A percentile compares a stretch with the other conserved stretches of the same genome.
These are phyloP conservation scores for Bombyx mori DNA, from an alignment of 1,140 invertebrate genomes.

Conservation along the genomic window DNA sequence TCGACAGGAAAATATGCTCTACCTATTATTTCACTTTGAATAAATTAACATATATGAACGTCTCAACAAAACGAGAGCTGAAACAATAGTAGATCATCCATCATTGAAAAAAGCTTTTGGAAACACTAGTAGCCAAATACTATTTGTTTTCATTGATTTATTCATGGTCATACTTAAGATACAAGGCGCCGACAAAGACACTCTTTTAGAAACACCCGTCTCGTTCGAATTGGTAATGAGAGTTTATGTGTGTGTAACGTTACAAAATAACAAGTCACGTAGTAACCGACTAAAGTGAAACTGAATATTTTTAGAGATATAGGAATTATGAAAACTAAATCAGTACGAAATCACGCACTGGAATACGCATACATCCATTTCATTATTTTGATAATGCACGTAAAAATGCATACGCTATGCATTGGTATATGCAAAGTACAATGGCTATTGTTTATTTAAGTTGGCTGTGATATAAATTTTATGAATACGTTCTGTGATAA, in stretches of 20 bases:
- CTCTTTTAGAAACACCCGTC: slow-evolving; percentile 48
- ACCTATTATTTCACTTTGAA: slow-evolving; percentile 52
- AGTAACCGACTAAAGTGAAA: slow-evolving; percentile 43
- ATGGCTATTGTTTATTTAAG: slow-evolving; percentile 53
- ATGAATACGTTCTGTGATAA: slow-evolving; percentile 61
- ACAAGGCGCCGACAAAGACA: slow-evolving; percentile 58
- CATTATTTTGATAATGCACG: too few species aligned
- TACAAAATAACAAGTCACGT: slow-evolving; percentile 52
- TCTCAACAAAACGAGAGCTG: slow-evolving; percentile 53
- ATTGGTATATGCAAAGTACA: slow-evolving; percentile 10
- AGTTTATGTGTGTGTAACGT: slow-evolving; percentile 41
- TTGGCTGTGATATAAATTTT: slow-evolving; percentile 61
- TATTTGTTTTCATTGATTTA: slow-evolving; percentile 72
- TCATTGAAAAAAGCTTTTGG: slow-evolving; percentile 58
- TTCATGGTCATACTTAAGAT: slow-evolving; percentile 58
- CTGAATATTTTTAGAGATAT: slow-evolving; percentile 15
- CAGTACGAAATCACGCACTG: too few species aligned
- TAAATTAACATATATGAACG: slow-evolving; percentile 59
- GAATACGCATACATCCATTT: too few species aligned
- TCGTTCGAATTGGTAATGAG: slow-evolving; percentile 62
- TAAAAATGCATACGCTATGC: background rate
- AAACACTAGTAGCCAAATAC: slow-evolving; percentile 63
- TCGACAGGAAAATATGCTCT: slow-evolving; percentile 62
- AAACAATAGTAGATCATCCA: slow-evolving; percentile 58
- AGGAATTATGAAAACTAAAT: too few species aligned